Base-by-base conservation (phyloP, 2,113 vertebrate species). In the Lepus europaeus region DNA sequence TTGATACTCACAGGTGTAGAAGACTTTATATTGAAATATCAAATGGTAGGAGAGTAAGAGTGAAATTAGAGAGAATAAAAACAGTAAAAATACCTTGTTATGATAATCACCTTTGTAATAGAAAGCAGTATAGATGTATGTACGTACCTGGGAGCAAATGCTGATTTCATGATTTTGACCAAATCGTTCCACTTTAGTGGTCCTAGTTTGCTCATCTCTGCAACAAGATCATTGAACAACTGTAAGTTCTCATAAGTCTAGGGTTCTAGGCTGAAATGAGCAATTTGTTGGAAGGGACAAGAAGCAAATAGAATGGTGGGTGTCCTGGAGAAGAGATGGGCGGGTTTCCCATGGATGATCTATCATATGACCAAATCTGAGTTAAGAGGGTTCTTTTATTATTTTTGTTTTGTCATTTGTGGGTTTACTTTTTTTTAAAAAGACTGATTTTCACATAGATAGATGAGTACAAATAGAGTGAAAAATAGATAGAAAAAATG, bases 401-500 rank as follows among this genome's bases (percentile, higher is more conserved):
- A 36, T 85, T 39, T 79, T 77, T 59, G 10, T 70, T 73, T 72
- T 33, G 9, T 70, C 76, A 16, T 70, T 73, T 61, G 6, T 72
- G 1, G 80, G 12, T 92, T 85, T 77, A 45, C 77, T 95, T 91
- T 74, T 74, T 87, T 91, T 70, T 87, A 73, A 29, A 83, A 16
- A 87, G 76, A 79, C 3, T 49, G 8, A 45, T 33, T 90, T 89
- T 90, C 87, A 92, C 66, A 83, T 93, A 77, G 31, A 14, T 89
- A 73, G n/a, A 61, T 69, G 23, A 64, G 56, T 11, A 13, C 63
- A 64, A 8, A 16, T 59, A 68, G 11, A 78, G 4, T n/a, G 39
- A 31, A 6, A 16, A 20, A 27, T 14, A 72, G 16, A 66, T 19
- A 77, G 6, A 85, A n/a, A 87, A 82, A 87, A 33, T 93, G 7